phyloP scores from a whole-genome alignment of 2,797 vertebrate species.

The Lycodopsis pacificus region DNA sequence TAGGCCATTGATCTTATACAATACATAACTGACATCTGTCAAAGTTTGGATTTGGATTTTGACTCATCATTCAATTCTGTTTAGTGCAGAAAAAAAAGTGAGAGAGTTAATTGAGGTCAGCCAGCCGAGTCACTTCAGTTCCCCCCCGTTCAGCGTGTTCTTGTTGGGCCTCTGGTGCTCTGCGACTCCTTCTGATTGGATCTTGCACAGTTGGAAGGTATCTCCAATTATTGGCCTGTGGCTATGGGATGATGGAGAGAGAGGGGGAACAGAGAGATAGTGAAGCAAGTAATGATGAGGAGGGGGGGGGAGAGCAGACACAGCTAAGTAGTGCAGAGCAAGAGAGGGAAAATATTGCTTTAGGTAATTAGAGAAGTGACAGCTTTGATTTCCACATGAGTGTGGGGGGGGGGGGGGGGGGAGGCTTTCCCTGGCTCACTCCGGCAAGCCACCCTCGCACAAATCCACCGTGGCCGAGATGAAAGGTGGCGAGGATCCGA shows the following conservation, averaged over 20 bases:
- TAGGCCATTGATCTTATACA: not conserved
- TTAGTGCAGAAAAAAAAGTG: constrained; percentile 9
- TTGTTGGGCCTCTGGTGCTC: constrained; percentile 66
- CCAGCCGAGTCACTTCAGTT: constrained; percentile 37
- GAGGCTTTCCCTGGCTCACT: constrained; percentile 35
- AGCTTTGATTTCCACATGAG: constrained; percentile 76
- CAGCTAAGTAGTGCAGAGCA: constrained; percentile 52
- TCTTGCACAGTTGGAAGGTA: constrained; percentile 74
- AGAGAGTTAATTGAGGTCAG: constrained; percentile 51
- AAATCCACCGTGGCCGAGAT: constrained; percentile 67
- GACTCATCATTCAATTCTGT: constrained; percentile 10
- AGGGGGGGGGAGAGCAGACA: constrained; percentile 27
- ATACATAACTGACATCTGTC: constrained; percentile 20
- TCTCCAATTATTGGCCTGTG: constrained; percentile 76
- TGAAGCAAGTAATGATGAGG: constrained; percentile 49
- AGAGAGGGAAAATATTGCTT: constrained; percentile 77
- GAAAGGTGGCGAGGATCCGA: constrained; percentile 60
- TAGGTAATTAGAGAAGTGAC: constrained; percentile 82
- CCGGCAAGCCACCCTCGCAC: constrained; percentile 50
- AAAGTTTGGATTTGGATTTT: constrained; percentile 14
- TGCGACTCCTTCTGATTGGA: constrained; percentile 68
- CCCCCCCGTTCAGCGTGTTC: constrained; percentile 38
- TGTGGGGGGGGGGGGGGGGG: not conserved
- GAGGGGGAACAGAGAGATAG: constrained; percentile 43
- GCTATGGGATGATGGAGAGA: constrained; percentile 63